phyloP scores from a whole-genome alignment of 2,797 vertebrate genomes.

The Sebastes minor region DNA sequence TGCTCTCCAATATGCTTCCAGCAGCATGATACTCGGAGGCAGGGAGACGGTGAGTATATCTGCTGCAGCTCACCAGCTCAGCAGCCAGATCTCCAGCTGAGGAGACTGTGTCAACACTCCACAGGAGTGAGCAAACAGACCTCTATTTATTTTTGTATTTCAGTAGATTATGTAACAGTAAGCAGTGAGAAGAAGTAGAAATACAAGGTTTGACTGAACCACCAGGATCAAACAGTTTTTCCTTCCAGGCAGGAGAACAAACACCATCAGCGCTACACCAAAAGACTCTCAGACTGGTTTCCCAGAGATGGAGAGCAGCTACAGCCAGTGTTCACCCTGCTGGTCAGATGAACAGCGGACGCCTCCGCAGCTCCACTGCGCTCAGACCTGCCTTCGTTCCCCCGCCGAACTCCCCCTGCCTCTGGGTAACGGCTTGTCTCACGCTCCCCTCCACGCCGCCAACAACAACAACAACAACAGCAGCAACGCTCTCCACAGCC shows the following conservation, averaged over 20 bases:
- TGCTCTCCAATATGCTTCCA: constrained; percentile 78
- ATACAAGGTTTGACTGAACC: not conserved
- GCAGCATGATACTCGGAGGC: constrained; percentile 80
- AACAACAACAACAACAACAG: constrained; percentile 66
- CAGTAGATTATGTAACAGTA: not conserved
- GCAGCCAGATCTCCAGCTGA: not conserved
- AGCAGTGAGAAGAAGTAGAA: not conserved
- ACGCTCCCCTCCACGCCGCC: constrained; percentile 61
- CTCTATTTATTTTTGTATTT: not conserved
- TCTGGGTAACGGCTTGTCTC: constrained; percentile 38
- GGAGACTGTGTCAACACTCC: not conserved
- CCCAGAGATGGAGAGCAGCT: constrained; percentile 81
- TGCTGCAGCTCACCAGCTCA: not conserved
- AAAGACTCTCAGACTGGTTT: constrained; percentile 66
- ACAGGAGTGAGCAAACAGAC: not conserved
- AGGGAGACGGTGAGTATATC: constrained; percentile 81
- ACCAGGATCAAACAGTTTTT: not conserved
- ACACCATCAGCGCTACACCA: constrained; percentile 65
- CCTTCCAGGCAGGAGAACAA: constrained; percentile 79
- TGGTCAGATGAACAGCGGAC: constrained; percentile 74
- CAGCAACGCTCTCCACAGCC: constrained; percentile 48
- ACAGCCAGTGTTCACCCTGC: constrained; percentile 67
- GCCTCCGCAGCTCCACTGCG: constrained; percentile 45
- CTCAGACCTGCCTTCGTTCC: constrained; percentile 41
- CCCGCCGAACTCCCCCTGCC: constrained; percentile 40